These are phyloP conservation scores for Hydrochoerus hydrochaeris DNA, from an alignment of 2,113 vertebrate species.

Conservation along the genomic window DNA sequence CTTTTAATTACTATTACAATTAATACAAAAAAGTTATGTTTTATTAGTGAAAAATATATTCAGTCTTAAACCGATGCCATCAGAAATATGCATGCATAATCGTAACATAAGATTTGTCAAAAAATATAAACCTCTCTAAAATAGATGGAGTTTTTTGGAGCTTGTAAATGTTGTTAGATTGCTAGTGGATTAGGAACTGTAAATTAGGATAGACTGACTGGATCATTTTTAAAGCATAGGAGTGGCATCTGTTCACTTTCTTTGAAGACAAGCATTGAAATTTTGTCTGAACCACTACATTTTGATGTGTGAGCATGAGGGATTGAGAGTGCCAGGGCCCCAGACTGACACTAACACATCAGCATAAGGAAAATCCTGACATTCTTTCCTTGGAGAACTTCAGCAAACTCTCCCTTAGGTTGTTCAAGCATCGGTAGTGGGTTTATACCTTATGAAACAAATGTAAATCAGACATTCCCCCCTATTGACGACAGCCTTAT, in stretches of 20 bases:
- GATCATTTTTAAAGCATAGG: neutral
- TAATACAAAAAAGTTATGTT: neutral
- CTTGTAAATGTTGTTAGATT: neutral
- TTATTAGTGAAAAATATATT: neutral
- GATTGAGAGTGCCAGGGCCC: neutral
- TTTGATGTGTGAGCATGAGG: neutral
- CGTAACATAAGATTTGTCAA: neutral
- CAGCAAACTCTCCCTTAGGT: fast-evolving
- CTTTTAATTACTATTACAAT: conserved; percentile 42
- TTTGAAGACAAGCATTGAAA: neutral
- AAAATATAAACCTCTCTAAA: neutral
- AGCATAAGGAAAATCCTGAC: neutral
- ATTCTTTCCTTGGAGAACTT: neutral
- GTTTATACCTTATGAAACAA: neutral
- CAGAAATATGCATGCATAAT: neutral
- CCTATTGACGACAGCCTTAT: neutral
- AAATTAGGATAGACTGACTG: neutral
- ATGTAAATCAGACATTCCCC: neutral
- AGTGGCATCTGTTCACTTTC: neutral
- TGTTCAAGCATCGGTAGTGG: neutral
- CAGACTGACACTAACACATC: neutral
- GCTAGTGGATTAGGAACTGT: neutral
- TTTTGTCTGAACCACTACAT: neutral
- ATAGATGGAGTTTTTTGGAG: neutral
- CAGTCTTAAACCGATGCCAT: neutral